A percentile compares a stretch with the other conserved stretches of the same genome.
These are phyloP conservation scores for Saturnia pavonia DNA, from an alignment of 2,888 invertebrate species.

Conservation along the genomic window DNA sequence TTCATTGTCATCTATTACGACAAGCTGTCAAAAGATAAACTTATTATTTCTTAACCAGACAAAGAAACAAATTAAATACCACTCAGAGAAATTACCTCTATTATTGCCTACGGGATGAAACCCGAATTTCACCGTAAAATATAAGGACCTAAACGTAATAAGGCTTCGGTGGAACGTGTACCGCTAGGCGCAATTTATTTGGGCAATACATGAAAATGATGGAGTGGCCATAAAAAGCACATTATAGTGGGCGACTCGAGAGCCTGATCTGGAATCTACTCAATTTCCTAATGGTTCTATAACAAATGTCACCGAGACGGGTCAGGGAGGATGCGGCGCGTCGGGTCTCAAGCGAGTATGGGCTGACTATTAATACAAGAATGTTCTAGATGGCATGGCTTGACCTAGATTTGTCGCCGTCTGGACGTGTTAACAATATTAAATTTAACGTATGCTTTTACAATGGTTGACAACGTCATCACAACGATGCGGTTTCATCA, in stretches of 20 bases:
- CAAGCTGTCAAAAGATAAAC: neutral
- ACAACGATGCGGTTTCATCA: neutral
- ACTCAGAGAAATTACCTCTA: constrained; percentile 16
- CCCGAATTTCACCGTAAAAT: neutral
- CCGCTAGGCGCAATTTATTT: constrained; percentile 32
- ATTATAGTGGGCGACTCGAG: constrained; percentile 42
- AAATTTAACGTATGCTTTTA: constrained; percentile 32
- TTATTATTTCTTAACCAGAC: constrained; percentile 2
- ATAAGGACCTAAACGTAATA: neutral
- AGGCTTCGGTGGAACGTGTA: neutral
- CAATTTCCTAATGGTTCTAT: constrained; percentile 60
- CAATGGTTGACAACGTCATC: constrained; percentile 20
- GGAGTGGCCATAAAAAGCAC: constrained; percentile 55
- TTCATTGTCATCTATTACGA: neutral
- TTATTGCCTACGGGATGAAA: constrained; percentile 4
- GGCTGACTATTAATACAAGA: constrained; percentile 40
- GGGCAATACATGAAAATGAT: constrained; percentile 48
- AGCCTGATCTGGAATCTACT: constrained; percentile 52
- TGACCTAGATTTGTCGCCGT: constrained; percentile 44
- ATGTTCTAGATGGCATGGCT: constrained; percentile 39
- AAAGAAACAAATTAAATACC: constrained; percentile 13
- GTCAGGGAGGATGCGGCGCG: constrained; percentile 20
- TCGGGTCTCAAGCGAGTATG: constrained; percentile 33
- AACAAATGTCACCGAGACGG: constrained; percentile 42
- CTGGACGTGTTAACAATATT: constrained; percentile 38